Evolutionary conservation across 2,113 vertebrate species (phyloP).

Genomic region (Spermophilus dauricus): DNA sequence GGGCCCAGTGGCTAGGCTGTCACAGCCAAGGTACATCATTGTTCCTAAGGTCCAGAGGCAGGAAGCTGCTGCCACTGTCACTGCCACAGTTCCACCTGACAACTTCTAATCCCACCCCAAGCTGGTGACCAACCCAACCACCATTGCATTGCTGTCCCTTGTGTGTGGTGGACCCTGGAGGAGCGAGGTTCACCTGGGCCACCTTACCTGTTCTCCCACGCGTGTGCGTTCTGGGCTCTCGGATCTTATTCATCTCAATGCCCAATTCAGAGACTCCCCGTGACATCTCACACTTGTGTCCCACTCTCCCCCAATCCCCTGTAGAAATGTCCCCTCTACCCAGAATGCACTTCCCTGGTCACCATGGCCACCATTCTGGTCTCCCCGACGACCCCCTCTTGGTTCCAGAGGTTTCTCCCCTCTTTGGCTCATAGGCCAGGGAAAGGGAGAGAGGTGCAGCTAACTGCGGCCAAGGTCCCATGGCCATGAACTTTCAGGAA

Average conservation of each 20-base stretch:
- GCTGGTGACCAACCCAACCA: no score
- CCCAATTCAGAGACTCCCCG: neutral
- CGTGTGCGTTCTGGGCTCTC: fast-evolving
- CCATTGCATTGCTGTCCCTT: no score
- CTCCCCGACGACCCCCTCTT: conserved; percentile 31
- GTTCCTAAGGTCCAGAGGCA: no score
- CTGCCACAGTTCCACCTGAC: no score
- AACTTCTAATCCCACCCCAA: no score
- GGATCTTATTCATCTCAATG: fast-evolving
- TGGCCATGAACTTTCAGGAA: conserved; percentile 80
- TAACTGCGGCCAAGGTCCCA: neutral
- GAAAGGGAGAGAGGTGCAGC: neutral
- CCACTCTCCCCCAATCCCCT: neutral
- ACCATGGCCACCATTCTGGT: conserved; percentile 75
- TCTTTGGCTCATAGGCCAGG: neutral
- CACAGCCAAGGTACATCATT: no score
- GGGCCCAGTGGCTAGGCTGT: no score
- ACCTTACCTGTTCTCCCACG: no score
- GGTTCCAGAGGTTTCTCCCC: neutral
- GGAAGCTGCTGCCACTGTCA: no score
- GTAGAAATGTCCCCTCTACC: neutral
- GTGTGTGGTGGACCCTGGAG: no score
- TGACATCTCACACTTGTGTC: fast-evolving
- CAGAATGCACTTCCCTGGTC: conserved; percentile 64
- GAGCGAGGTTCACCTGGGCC: no score